Evolutionary conservation across 2,797 vertebrate species (phyloP).

Genomic region (Hypotaenidia okinawae): DNA sequence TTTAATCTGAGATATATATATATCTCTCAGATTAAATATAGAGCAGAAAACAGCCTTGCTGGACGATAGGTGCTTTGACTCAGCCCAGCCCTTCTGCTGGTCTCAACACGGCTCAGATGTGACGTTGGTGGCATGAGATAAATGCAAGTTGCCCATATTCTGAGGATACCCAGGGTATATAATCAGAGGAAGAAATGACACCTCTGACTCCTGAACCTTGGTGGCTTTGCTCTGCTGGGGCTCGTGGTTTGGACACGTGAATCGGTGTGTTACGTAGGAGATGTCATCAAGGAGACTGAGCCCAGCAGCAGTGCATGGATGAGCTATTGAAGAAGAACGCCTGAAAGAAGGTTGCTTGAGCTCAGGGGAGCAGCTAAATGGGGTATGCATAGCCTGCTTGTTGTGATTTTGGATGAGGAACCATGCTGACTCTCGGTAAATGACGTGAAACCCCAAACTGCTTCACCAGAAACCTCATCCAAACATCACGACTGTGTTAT

Average conservation of each 20-base stretch:
- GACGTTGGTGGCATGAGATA: too few relatives aligned
- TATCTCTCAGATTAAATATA: neutral
- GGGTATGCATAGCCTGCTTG: neutral
- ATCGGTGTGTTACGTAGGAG: neutral
- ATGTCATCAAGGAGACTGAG: neutral
- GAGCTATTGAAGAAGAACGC: neutral
- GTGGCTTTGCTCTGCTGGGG: neutral
- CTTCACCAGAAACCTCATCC: neutral
- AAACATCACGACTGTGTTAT: rapidly evolving
- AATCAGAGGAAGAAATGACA: neutral
- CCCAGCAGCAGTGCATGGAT: neutral
- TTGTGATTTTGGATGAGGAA: neutral
- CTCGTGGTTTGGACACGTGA: rapidly evolving
- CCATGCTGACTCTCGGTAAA: neutral
- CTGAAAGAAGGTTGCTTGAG: neutral
- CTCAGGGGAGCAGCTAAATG: neutral
- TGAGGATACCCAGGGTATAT: rapidly evolving
- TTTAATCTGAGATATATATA: too few relatives aligned
- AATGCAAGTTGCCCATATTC: neutral
- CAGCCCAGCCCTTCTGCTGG: neutral
- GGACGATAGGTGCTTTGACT: neutral
- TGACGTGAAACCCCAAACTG: neutral
- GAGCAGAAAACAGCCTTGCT: neutral
- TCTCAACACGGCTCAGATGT: neutral
- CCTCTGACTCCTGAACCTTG: rapidly evolving